Conservation (phyloP, 2,113 vertebrate genomes). For the Passer domesticus region DNA sequence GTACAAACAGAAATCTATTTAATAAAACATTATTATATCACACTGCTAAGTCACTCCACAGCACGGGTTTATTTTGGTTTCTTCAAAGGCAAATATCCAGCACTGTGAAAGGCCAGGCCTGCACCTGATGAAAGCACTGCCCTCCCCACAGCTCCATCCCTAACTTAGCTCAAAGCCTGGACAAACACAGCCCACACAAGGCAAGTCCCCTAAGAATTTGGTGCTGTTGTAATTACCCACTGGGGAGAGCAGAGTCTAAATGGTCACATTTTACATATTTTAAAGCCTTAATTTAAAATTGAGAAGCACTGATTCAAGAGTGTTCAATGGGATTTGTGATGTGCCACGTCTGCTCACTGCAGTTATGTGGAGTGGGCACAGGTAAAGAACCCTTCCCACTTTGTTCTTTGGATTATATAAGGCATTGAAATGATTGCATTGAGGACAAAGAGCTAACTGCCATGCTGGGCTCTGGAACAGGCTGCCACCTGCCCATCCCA, state of each 20-base stretch:
- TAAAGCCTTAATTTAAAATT: background rate
- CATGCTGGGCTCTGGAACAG: background rate
- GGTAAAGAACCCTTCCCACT: background rate
- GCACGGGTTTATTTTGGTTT: background rate
- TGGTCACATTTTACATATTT: background rate
- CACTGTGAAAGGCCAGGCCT: background rate
- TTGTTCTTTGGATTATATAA: background rate
- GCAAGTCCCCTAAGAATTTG: background rate
- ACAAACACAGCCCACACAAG: background rate
- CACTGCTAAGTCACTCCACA: background rate
- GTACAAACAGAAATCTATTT: background rate
- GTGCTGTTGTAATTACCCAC: background rate
- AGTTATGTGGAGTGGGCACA: background rate
- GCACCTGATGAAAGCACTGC: background rate
- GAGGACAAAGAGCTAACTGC: background rate
- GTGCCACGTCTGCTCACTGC: background rate
- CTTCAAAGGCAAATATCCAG: background rate
- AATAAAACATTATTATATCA: background rate
- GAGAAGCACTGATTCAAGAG: background rate
- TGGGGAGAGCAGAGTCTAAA: background rate
- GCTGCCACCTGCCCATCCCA: constrained; percentile 42
- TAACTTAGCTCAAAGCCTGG: background rate
- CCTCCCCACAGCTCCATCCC: background rate
- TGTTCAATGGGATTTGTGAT: background rate
- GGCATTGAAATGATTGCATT: background rate